Base-by-base conservation (phyloP, 92 coral and sea anemone species). In the Phenganax stokvisi region DNA sequence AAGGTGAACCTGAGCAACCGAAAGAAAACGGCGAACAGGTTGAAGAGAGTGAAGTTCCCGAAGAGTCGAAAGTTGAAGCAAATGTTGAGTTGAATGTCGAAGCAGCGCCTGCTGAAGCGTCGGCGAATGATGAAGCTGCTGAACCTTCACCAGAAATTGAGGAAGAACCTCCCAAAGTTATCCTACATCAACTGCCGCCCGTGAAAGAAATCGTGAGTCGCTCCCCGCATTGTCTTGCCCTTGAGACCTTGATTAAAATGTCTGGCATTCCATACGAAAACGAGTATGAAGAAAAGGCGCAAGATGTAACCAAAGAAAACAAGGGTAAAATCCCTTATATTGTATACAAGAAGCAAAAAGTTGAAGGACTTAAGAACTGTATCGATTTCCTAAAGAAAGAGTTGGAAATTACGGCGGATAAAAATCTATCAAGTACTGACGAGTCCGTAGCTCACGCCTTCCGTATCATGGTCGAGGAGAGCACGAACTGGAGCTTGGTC, bases 401-500 rank as follows among this genome's bases (percentile, higher is more conserved):
- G 90, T 96, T 96, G 83, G 90, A 86, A 12, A 88, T 87, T 15
- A 79, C 84, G 84, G 87, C 92, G 79, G 99, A 96, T 84, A 77
- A 84, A 56, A 72, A 83, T 82, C 91, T 96, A 11, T 75, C 79
- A 44, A 84, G 73, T 6, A 89, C 87, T 82, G 96, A 96, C 62
- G 85, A 84, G 76, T 96, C 99, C 52, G 56, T 88, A 10, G 88
- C 90, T 70, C 97, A 92, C 84, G 97, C 97, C 85, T 91, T 92
- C 79, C 93, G 92, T 56, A 81, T 84, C 56, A 92, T 96, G 99
- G 90, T 86, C 71, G 99, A 96, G 71, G 99, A 96, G 80, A 96
- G 89, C 86, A 96, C 99, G 44, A 87, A 87, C 80, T 96, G 99
- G 99, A 90, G 97, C 84, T 82, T 96, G 91, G 90, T 90, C 72